Evolutionary conservation across 2,888 invertebrate species (phyloP), one percentile per base, ranked within the genome.

Genomic region (Caenorhabditis uteleia): DNA sequence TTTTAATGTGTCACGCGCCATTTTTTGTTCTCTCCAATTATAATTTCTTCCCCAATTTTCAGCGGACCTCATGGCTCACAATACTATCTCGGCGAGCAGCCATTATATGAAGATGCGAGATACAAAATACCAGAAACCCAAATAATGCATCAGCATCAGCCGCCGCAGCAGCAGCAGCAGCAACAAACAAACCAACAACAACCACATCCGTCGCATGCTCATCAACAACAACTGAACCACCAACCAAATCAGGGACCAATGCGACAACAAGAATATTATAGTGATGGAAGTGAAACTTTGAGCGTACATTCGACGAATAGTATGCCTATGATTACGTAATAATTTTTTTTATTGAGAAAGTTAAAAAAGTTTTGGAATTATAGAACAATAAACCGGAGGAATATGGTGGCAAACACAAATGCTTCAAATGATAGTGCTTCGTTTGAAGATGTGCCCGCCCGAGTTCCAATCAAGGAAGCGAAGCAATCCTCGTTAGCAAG

Each of bases 211-310:
- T 18, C n/a, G 29, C 50, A 46, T 39, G 34, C 44, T 6, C 54
- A 58, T 38, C 65, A 56, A 39, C 40, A 53, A 33, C 46, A 44
- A 31, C 54, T 45, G 25, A 49, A 50, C 3, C 27, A 50, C 31
- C 57, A 65, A 10, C 70, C 71, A 27, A 74, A 77, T 51, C 27
- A 43, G 47, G 46, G 48, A 23, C 53, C 59, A 14, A 43, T 53
- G 51, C 77, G 75, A 46, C 72, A 62, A 40, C 66, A 68, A 38
- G 80, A 77, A 25, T 82, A 82, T 64, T 82, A 82, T 57, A 77
- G 77, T 56, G 82, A 82, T 62, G 79, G 80, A 29, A 75, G 75
- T 51, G 82, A 82, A 62, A 82, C 82, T 23, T 51, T 82, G 45
- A 77, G 77, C 54, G 75, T 78, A 2, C 80, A 82, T 66, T 75